These are phyloP conservation scores for Bemisia tabaci DNA, from an alignment of 1,140 invertebrate species.

Conservation along the genomic window DNA sequence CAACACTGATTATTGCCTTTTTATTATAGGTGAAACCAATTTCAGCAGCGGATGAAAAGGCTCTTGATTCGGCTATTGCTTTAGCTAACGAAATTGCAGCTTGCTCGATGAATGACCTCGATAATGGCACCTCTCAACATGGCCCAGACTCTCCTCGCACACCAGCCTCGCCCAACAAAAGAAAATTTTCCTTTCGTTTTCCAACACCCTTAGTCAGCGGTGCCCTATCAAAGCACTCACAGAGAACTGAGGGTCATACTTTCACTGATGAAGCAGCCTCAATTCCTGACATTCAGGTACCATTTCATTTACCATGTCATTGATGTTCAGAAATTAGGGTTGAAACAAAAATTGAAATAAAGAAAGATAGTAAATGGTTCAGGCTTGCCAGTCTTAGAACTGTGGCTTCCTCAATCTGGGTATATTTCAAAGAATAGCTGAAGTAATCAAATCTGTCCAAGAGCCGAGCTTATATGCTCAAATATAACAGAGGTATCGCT, in stretches of 20 bases:
- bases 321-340: too few relatives aligned
- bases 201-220: conserved; percentile 31
- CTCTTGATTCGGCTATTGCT: conserved; percentile 85
- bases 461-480: too few relatives aligned
- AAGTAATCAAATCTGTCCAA: too few relatives aligned
- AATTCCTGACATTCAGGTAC: conserved; percentile 78
- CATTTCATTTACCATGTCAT: conserved; percentile 15
- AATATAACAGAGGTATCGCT: too few relatives aligned
- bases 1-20: too few relatives aligned
- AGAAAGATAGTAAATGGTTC: too few relatives aligned
- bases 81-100: conserved; percentile 84
- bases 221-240: conserved; percentile 32
- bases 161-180: conserved; percentile 62
- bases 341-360: too few relatives aligned
- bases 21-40: conserved; percentile 68
- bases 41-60: conserved; percentile 82
- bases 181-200: conserved; percentile 80
- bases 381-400: too few relatives aligned
- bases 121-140: conserved; percentile 25
- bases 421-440: too few relatives aligned
- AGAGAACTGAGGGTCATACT: conserved; percentile 57
- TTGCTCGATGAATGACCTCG: conserved; percentile 68
- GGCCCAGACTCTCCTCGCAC: conserved; percentile 45
- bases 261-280: conserved; percentile 81
- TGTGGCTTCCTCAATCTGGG: too few relatives aligned